Evolutionary conservation across 1,140 invertebrate genomes (phyloP), one percentile per base, ranked within the genome.

Genomic region (Fopius arisanus): DNA sequence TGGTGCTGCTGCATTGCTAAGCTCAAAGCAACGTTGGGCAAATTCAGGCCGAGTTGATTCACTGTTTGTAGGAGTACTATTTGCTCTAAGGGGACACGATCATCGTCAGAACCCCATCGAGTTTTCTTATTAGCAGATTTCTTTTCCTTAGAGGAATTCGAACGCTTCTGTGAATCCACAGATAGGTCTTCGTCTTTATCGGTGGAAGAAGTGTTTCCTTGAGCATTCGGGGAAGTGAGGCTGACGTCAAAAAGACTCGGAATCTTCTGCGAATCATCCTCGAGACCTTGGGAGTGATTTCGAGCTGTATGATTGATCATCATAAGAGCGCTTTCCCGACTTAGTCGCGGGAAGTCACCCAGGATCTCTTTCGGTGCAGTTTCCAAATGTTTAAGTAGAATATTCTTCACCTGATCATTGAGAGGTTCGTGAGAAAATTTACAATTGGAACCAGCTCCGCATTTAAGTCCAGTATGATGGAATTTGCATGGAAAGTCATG

Each of bases 401-500:
- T 88, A 74, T 82, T 83, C 71, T 88, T 88, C 7, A 88, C 82
- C 84, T 88, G 87, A 16, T 88, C 87, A 26, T 91, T 93, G 0
- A 99, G 88, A 0, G 95, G 93, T 77, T 94, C 92, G 87, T 99
- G 97, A 41, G 96, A 96, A 86, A 98, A 99, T 87, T 97, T 96
- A 88, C 97, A 99, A 70, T 93, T 93, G 23, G 95, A 94, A 14
- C 91, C 92, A 19, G 90, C 87, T 76, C 90, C 91, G 86, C 97
- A 98, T 62, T 94, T 93, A 78, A 96, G 90, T 78, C 96, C 96
- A 54, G 96, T 96, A 82, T 99, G 97, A 83, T 94, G 98, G 89
- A 95, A 98, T 90, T 98, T 98, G 88, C 97, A 99, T 37, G 97
- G 97, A 85, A 98, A 99, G 84, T 98, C 97, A 78, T 94, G 93